These are phyloP conservation scores for Ptilonorhynchus violaceus DNA, from an alignment of 2,113 vertebrate species.

Conservation along the genomic window DNA sequence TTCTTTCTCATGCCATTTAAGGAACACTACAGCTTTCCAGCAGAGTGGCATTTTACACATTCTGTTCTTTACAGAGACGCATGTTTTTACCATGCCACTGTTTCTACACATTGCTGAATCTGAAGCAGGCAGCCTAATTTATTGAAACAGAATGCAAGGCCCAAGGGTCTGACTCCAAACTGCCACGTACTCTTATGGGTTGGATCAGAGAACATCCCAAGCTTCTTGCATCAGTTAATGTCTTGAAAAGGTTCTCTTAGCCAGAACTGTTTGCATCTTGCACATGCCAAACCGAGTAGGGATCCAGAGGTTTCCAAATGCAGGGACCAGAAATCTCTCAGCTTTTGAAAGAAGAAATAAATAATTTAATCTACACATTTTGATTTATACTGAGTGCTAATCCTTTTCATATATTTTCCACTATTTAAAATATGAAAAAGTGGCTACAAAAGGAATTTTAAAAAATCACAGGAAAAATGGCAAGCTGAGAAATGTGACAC, in stretches of 20 bases:
- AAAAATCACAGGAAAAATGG: not conserved
- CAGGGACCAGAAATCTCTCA: not conserved
- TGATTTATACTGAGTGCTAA: not conserved
- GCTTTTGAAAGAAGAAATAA: not conserved
- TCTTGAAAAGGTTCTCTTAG: not conserved
- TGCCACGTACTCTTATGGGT: conserved; percentile 26
- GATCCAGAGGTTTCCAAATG: not conserved
- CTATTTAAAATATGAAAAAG: not conserved
- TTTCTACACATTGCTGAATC: not conserved
- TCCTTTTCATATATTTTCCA: not conserved
- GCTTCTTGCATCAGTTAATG: conserved; percentile 1
- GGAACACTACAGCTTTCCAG: not conserved
- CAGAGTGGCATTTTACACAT: not conserved
- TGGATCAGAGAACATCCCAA: not conserved
- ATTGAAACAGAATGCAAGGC: not conserved
- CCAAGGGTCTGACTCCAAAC: conserved; percentile 5
- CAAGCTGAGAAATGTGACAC: not conserved
- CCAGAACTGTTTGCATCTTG: not conserved
- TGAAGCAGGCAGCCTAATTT: conserved; percentile 34
- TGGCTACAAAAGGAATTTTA: not conserved
- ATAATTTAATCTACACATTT: not conserved
- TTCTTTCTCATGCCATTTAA: not conserved
- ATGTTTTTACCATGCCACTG: not conserved
- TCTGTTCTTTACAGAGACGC: not conserved
- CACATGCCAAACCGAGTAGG: not conserved